A percentile compares a stretch with the other conserved stretches of the same genome.
Conservation (phyloP, 2,113 vertebrate species). For the Anarhynchus alexandrinus region DNA sequence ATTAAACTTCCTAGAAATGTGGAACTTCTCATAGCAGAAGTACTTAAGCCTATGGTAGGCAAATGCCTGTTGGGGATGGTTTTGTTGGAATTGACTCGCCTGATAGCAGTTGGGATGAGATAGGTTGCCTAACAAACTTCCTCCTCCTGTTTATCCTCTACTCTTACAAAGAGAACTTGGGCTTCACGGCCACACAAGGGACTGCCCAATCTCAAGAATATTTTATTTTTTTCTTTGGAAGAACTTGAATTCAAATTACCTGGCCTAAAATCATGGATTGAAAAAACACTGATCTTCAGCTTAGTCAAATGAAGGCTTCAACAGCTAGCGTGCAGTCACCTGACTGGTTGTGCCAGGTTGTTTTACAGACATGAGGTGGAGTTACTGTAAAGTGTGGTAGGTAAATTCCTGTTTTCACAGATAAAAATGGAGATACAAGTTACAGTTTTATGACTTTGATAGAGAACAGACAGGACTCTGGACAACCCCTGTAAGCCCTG, state of each 20-base stretch:
- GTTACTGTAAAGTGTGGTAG: background rate
- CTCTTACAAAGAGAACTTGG: background rate
- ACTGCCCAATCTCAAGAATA: background rate
- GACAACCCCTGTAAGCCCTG: background rate
- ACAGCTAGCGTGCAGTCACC: accelerated
- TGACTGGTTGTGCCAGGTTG: background rate
- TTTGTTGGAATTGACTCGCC: background rate
- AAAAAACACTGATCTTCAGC: background rate
- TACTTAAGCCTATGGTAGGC: too few species aligned
- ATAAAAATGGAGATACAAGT: background rate
- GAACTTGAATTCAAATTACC: background rate
- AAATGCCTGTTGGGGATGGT: background rate
- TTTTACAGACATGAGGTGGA: background rate
- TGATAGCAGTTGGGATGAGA: background rate
- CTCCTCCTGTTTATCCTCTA: background rate
- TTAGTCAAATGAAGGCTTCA: background rate
- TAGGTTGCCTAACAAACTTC: background rate
- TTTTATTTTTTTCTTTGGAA: background rate
- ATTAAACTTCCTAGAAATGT: background rate
- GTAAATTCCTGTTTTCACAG: background rate
- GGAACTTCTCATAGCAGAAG: background rate
- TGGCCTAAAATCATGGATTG: background rate
- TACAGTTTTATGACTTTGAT: background rate
- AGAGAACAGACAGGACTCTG: background rate
- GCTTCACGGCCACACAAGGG: background rate